Evolutionary conservation across 1,140 invertebrate species (phyloP), one percentile per base, ranked within the genome.

Genomic region (Drosophila arawakana): DNA sequence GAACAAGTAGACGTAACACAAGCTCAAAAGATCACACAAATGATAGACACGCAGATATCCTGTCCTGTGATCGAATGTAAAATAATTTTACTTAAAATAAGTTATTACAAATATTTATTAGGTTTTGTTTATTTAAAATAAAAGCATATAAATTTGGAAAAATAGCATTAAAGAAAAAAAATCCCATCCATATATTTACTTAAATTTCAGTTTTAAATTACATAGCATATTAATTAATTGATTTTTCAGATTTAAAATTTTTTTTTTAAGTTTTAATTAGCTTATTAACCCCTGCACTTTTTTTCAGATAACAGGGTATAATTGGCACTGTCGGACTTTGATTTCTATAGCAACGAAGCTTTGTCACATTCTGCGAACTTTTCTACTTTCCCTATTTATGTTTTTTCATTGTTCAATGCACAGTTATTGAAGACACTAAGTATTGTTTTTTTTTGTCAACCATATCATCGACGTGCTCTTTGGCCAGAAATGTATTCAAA

Each of bases 401-500:
- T 41, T 37, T 37, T 49, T 7, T 11, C 10, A 30, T 18, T 41
- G 10, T 15, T 25, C 25, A 44, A 3, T n/a, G 55, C 41, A 39
- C 39, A 62, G 8, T 39, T 11, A 50, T 62, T 39, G 59, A 8
- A 50, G 46, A 50, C 6, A 30, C 25, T 41, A 50, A 62, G 59
- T 39, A 21, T 62, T 37, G 34, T 13, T 25, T 4, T 30, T 4
- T 30, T 18, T 30, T 21, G 1, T 21, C 2, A 21, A 11, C 39
- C 39, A 10, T 11, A 44, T 39, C 9, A 25, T 58, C 5, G 15
- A 55, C 13, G 34, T 18, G 52, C 15, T 58, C 62, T 57, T 67
- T 47, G 55, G 4, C 25, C 34, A 72, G 47, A 72, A 73, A 61
- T 78, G 73, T 73, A 78, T 73, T 67, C 43, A 37, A 37, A 49